These are phyloP conservation scores for Chironex yamaguchii DNA, from an alignment of 30 jellyfish, hydroid and myxozoan species.

Conservation along the genomic window DNA sequence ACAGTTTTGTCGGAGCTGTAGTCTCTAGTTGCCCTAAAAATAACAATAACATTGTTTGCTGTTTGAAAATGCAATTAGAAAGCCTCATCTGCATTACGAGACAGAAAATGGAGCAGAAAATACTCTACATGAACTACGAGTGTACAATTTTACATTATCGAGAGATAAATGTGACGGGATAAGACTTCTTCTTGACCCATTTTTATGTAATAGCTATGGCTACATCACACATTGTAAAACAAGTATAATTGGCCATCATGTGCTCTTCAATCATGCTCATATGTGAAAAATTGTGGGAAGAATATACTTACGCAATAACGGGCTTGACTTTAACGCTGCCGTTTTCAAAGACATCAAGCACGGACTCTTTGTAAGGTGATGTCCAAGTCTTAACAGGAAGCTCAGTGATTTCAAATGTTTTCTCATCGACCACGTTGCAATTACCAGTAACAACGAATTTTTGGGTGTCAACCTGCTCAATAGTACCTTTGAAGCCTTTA, in stretches of 20 bases:
- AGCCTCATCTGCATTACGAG: no score
- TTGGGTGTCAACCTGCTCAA: constrained; percentile 71
- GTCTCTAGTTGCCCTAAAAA: constrained; percentile 88
- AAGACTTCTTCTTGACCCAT: no score
- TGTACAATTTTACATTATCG: no score
- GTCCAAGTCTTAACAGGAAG: constrained; percentile 98
- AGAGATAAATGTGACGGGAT: no score
- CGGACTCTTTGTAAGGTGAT: constrained; percentile 86
- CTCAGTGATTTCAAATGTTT: constrained; percentile 86
- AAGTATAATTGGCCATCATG: no score
- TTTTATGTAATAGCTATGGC: no score
- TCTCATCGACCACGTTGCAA: constrained; percentile 66
- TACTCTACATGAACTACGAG: no score
- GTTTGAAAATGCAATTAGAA: no score
- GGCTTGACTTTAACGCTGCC: constrained; percentile 87
- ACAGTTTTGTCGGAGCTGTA: constrained; percentile 90
- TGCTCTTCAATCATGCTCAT: no score
- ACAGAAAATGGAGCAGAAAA: no score
- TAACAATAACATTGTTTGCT: not conserved
- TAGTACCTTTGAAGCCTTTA: constrained; percentile 89
- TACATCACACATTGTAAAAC: no score
- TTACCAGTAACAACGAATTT: constrained; percentile 68
- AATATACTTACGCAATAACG: constrained; percentile 81
- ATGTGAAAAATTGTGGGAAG: no score
- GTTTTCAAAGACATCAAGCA: constrained; percentile 77